Base-by-base conservation (phyloP, 2,113 vertebrate species). In the Leucosticte australis region DNA sequence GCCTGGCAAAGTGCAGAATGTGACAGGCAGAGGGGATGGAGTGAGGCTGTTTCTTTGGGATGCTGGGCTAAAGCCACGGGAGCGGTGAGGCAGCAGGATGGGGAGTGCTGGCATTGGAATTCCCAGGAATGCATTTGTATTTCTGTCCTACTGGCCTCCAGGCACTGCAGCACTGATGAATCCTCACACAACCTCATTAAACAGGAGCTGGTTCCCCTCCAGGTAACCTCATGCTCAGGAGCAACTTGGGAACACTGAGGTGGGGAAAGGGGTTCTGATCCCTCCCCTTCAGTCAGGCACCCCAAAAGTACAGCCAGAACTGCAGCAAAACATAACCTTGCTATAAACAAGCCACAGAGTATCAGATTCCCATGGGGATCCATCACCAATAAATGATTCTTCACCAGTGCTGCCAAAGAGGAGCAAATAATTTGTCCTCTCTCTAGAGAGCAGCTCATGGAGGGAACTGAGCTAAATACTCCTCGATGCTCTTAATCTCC, bases 61-160 rank as follows among this genome's bases (percentile, higher is more conserved):
- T 3, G 10, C 31, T 1, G 8, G 46, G 70, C 21, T 74, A 9
- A 37, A 50, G 2, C 1, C 0, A 0, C 0, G 2, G 59, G 42
- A 79, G 37, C 0, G 0, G 20, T 16, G 86, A 22, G n/a, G 50
- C 19, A 9, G 41, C 0, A 1, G 24, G 49, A 33, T 4, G 9
- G 2, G 74, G 55, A 59, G 24, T 1, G 15, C 22, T 44, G 16
- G 31, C 5, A 4, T 0, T 11, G 33, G 53, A 56, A 56, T 70
- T 52, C 42, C 33, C 56, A 41, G 53, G 55, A 80, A 70, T 41
- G 69, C 16, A 8, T 65, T 88, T 55, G 86, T 22, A 10, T 47
- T 90, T 69, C 26, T 20, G 39, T 46, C 53, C 69, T 12, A 0
- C n/a, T 35, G 50, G 31, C 55, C 92, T 59, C 71, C 46, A 35